These are phyloP conservation scores for Labia minor DNA, from an alignment of 2,888 invertebrate genomes.

Conservation along the genomic window DNA sequence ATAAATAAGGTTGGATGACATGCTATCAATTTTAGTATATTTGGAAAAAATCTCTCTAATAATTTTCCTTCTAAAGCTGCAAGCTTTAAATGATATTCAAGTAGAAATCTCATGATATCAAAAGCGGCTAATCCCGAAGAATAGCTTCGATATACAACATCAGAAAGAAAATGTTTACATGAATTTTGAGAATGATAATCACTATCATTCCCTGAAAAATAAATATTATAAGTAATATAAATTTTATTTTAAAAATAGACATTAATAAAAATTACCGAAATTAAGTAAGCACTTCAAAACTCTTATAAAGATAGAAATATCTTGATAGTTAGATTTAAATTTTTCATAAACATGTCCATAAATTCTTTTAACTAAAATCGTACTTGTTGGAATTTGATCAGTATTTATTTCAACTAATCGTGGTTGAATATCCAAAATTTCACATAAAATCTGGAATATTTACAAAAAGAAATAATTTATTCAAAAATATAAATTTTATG, in stretches of 20 bases:
- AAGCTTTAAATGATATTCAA: constrained; percentile 18
- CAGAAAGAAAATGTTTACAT: constrained; percentile 23
- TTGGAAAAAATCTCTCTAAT: constrained; percentile 24
- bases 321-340: constrained; percentile 23
- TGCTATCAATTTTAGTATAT: constrained; percentile 24
- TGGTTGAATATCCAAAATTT: constrained; percentile 23
- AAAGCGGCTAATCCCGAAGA: constrained; percentile 25
- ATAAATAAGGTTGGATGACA: constrained; percentile 24
- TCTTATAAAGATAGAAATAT: constrained; percentile 23
- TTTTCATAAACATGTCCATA: constrained; percentile 20
- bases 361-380: constrained; percentile 23
- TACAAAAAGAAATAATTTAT: not conserved
- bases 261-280: constrained; percentile 22
- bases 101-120: constrained; percentile 23
- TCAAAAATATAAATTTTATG: not conserved
- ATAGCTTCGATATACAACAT: constrained; percentile 25
- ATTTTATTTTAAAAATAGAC: not conserved
- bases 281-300: constrained; percentile 22
- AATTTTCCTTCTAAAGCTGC: constrained; percentile 15
- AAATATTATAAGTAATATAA: not conserved
- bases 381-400: constrained; percentile 18
- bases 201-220: constrained; percentile 21
- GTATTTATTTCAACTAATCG: constrained; percentile 21
- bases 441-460: constrained; percentile 23
- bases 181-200: constrained; percentile 22